These are phyloP conservation scores for Hipparchia sbordonii DNA, from an alignment of 2,888 invertebrate genomes.

Conservation along the genomic window DNA sequence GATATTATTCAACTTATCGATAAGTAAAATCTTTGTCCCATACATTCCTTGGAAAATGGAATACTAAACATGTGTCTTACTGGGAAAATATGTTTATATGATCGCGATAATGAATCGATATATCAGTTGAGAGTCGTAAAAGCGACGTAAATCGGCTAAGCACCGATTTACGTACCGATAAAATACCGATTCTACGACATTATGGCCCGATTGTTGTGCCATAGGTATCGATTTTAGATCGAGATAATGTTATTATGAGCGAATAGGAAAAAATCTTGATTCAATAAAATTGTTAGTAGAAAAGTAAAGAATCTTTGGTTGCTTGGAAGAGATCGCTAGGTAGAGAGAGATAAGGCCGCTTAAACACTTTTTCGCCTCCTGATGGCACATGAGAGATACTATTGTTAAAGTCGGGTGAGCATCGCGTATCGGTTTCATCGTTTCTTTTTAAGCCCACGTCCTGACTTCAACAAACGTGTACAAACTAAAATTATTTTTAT, in stretches of 20 bases:
- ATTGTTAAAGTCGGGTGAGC: no score
- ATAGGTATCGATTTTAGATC: slow-evolving; percentile 2
- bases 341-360: no score
- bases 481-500: no score
- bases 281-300: not conserved
- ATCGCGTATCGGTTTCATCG: no score
- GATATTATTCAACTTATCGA: slow-evolving; percentile 10
- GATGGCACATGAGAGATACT: no score
- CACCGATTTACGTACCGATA: slow-evolving; percentile 38
- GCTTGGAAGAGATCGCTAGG: no score
- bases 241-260: not conserved
- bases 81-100: slow-evolving; percentile 11
- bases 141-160: slow-evolving; percentile 29
- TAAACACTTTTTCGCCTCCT: no score
- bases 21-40: slow-evolving; percentile 4
- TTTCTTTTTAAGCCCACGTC: no score
- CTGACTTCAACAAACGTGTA: no score
- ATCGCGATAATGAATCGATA: slow-evolving; percentile 25
- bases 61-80: slow-evolving; percentile 19
- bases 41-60: slow-evolving; percentile 12
- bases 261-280: not conserved
- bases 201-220: slow-evolving; percentile 20
- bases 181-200: slow-evolving; percentile 34
- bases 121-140: slow-evolving; percentile 27
- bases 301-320: no score